These are phyloP conservation scores for Dryas iulia DNA, from an alignment of 1,140 invertebrate genomes.

Conservation along the genomic window DNA sequence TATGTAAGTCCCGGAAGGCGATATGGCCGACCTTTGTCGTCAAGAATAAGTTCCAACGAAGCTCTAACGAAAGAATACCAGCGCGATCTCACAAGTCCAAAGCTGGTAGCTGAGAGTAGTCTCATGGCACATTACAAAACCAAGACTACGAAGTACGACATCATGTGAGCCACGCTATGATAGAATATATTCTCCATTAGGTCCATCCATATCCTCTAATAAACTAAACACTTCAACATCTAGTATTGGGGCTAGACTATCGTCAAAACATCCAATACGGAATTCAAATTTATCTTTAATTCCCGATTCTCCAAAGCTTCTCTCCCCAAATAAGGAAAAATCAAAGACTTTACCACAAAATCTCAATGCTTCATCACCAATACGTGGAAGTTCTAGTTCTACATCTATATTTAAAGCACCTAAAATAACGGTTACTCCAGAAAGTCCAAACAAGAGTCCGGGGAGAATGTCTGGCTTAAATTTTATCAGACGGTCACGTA, in stretches of 20 bases:
- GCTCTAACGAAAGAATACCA: slow-evolving; percentile 59
- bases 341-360: slow-evolving; percentile 82
- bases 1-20: slow-evolving; percentile 58
- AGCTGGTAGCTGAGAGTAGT: slow-evolving; percentile 56
- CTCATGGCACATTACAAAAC: slow-evolving; percentile 53
- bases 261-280: slow-evolving; percentile 58
- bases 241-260: slow-evolving; percentile 53
- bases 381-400: slow-evolving; percentile 69
- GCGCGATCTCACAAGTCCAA: slow-evolving; percentile 61
- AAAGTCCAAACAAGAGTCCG: slow-evolving; percentile 73
- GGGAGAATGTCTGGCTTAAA: slow-evolving; percentile 80
- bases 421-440: slow-evolving; percentile 68
- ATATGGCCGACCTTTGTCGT: slow-evolving; percentile 64
- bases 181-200: slow-evolving; percentile 64
- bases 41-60: slow-evolving; percentile 68
- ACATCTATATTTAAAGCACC: slow-evolving; percentile 75
- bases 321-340: slow-evolving; percentile 77
- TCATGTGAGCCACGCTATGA: slow-evolving; percentile 72
- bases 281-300: slow-evolving; percentile 74
- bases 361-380: slow-evolving; percentile 67
- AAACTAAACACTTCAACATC: slow-evolving; percentile 65
- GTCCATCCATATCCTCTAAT: slow-evolving; percentile 60
- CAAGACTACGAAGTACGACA: slow-evolving; percentile 64
- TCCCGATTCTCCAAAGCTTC: slow-evolving; percentile 67
- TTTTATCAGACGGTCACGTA: slow-evolving; percentile 85